Evolutionary conservation across 2,113 vertebrate genomes (phyloP), one percentile per base, ranked within the genome.

Genomic region (Notothenia coriiceps): DNA sequence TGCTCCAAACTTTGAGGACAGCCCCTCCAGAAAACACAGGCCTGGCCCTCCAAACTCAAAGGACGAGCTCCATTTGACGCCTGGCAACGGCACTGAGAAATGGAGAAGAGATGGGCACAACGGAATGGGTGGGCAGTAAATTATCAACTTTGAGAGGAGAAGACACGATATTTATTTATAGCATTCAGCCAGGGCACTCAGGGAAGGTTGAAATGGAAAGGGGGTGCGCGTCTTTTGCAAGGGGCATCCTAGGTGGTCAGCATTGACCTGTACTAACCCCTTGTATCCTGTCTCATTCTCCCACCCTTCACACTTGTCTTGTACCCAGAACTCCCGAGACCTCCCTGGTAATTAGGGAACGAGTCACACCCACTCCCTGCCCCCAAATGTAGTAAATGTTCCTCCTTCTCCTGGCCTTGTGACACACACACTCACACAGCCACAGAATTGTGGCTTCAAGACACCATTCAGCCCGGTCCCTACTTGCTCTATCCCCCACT

Each of bases 341-440:
- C 97, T 98, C 96, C 98, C 97, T 97, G 97, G 98, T 98, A 98
- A 99, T 99, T 98, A 99, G 97, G 86, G 95, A 97, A 96, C 96
- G 94, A 95, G 95, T 94, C 80, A 82, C 93, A 80, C 93, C 93
- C 90, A 88, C 90, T 91, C 88, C 87, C 91, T 86, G 86, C 85
- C 22, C 91, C 88, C 97, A 95, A 96, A 95, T 95, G 95, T 89
- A 94, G 95, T 97, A 95, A 97, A 97, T 96, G 96, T 96, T 95
- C 96, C 83, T 87, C 85, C 86, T 80, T 83, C 77, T 86, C 72
- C 95, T 87, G 89, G 88, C 91, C 85, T 72, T 79, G 77, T 92
- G 89, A 91, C 90, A 91, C 86, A 72, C 85, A 91, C 86, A 92
- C 90, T 83, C 93, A 90, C 90, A 92, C 74, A 88, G 85, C 87